Base-by-base conservation (phyloP, 2,888 invertebrate genomes). In the Stictocephala bisonia region DNA sequence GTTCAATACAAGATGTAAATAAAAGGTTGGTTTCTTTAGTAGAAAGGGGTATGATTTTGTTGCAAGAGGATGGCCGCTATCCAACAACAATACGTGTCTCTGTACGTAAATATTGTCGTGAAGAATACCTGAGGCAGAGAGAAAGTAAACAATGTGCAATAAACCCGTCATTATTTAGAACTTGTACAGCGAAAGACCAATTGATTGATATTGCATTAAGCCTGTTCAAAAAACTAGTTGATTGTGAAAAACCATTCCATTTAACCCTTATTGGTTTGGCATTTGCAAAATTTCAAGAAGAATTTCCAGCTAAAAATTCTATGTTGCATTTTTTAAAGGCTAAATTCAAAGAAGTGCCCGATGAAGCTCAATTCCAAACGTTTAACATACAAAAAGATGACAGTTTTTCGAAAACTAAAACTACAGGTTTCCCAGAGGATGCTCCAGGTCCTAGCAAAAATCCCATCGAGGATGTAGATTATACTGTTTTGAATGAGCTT, bases 161-260 rank as follows among this genome's bases (percentile, higher is more conserved):
- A 72, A 56, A 58, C 58, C 20, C 29, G 18, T 27, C 41, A 40
- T 84, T 91, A 92, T 76, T 94, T 92, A 85, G 93, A 93, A 84
- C 89, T 94, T 79, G 93, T 93, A 0, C 84, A 93, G 69, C 86
- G 94, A 73, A 94, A 93, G n/a, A 85, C 93, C 80, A 91, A 93
- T 20, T 93, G 93, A 82, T 92, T 92, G 0, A 93, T 93, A 83
- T 93, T 94, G 81, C 90, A 90, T 79, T 93, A 91, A 79, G 44
- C 4, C 13, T 70, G 53, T 70, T 70, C 27, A 56, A 50, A 70
- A 40, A 40, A 26, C 15, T 69, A 13, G 56, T 56, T 26, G 56
- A 70, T 56, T 15, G 15, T 53, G 18, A 3, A 6, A 67, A 72
- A 41, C 66, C 66, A 41, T 72, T 72, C 22, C 67, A 56, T 53